A percentile compares a stretch with the other conserved stretches of the same genome.
These are phyloP conservation scores for Eptatretus atami DNA, from an alignment of 2,797 vertebrate species.

Conservation along the genomic window DNA sequence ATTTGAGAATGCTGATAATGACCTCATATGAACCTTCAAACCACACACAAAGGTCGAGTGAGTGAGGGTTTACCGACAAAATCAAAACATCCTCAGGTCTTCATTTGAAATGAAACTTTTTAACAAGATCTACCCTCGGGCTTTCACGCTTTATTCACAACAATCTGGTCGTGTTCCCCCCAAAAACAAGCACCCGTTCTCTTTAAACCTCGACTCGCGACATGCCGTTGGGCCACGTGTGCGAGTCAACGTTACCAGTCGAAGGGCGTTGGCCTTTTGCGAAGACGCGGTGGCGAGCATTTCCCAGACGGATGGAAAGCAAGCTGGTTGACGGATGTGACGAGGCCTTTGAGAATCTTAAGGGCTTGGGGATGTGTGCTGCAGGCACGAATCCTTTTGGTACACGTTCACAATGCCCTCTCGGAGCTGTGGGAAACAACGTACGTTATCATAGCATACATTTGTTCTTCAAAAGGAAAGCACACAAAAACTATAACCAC, in stretches of 20 bases:
- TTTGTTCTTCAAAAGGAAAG: no score
- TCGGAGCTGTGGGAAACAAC: conserved; percentile 24
- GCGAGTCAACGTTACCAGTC: conserved; percentile 21
- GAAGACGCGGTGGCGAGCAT: conserved; percentile 48
- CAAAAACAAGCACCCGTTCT: no score
- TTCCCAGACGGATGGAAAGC: conserved; percentile 47
- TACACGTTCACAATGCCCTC: conserved; percentile 83
- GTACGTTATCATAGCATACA: not conserved
- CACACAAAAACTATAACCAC: no score
- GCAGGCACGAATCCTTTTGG: conserved; percentile 32
- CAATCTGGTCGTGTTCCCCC: no score
- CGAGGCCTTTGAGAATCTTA: conserved; percentile 50
- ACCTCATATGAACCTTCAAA: conserved; percentile 45
- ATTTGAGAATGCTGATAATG: conserved; percentile 56
- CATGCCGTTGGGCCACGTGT: no score
- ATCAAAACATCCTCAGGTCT: no score
- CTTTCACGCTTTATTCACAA: no score
- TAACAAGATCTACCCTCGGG: no score
- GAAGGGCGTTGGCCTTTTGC: conserved; percentile 30
- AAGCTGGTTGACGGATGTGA: conserved; percentile 35
- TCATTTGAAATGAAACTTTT: no score
- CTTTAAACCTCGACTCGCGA: no score
- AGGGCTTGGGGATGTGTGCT: conserved; percentile 31
- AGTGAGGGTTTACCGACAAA: no score
- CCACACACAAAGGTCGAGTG: conserved; percentile 5